Evolutionary conservation across 1,140 invertebrate genomes (phyloP).

Genomic region (Macrostomum lignano): DNA sequence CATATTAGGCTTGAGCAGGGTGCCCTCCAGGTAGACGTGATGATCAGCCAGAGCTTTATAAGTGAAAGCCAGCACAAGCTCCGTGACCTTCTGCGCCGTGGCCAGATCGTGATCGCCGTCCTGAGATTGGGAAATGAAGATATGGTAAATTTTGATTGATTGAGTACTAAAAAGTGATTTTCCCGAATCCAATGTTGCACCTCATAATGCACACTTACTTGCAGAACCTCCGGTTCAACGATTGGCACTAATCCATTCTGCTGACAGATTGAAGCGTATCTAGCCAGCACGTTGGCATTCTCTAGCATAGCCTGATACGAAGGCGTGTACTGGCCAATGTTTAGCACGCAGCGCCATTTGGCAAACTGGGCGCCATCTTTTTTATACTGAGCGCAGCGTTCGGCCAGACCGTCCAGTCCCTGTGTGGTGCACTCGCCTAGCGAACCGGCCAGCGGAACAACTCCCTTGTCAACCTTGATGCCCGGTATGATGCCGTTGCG

Average conservation of each 20-base stretch:
- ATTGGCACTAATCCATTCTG: slow-evolving; percentile 72
- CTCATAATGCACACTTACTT: too few relatives aligned
- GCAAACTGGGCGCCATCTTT: slow-evolving; percentile 90
- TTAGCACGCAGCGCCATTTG: slow-evolving; percentile 87
- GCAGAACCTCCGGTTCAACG: slow-evolving; percentile 63
- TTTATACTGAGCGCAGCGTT: slow-evolving; percentile 84
- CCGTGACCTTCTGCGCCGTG: slow-evolving; percentile 40
- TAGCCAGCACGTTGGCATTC: slow-evolving; percentile 72
- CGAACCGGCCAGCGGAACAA: slow-evolving; percentile 38
- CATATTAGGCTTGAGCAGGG: slow-evolving; percentile 93
- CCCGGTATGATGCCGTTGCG: slow-evolving; percentile 30
- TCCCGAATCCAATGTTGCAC: too few relatives aligned
- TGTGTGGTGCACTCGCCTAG: slow-evolving; percentile 81
- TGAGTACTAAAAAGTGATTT: too few relatives aligned
- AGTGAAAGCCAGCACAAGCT: slow-evolving; percentile 10
- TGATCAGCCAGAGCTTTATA: slow-evolving; percentile 91
- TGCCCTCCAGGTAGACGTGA: slow-evolving; percentile 84
- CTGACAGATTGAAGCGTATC: slow-evolving; percentile 83
- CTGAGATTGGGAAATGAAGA: too few relatives aligned
- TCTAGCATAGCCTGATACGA: slow-evolving; percentile 62
- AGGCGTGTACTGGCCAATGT: slow-evolving; percentile 62
- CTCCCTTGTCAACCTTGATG: slow-evolving; percentile 32
- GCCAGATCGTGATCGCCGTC: slow-evolving; percentile 72
- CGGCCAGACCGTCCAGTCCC: slow-evolving; percentile 69
- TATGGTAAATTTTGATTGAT: too few relatives aligned